These are phyloP conservation scores for Dysmachus trigonus DNA, from an alignment of 2,888 invertebrate species.

Conservation along the genomic window DNA sequence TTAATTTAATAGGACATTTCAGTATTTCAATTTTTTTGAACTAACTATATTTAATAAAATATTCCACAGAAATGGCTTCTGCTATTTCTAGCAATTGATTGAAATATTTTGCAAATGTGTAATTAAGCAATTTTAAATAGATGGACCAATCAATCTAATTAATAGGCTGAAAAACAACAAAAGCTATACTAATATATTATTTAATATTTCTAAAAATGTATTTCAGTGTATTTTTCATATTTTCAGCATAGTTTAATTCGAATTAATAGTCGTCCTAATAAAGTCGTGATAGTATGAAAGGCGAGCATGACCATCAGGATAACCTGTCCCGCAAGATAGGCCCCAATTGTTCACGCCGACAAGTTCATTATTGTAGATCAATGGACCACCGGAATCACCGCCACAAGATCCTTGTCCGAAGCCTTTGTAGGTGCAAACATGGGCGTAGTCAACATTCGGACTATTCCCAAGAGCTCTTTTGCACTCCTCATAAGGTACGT, in stretches of 20 bases:
- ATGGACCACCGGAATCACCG: conserved; percentile 59
- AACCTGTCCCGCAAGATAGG: conserved; percentile 59
- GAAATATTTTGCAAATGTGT: too few species aligned
- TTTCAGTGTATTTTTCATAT: background rate
- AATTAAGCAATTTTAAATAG: too few species aligned
- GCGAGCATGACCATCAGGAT: conserved; percentile 60
- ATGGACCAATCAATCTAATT: too few species aligned
- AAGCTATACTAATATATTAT: too few species aligned
- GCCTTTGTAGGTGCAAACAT: conserved; percentile 68
- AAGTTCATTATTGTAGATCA: conserved; percentile 56
- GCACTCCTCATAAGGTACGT: conserved; percentile 67
- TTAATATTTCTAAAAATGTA: too few species aligned
- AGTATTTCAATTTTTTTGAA: too few species aligned
- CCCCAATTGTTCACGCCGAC: conserved; percentile 62
- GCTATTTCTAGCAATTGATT: too few species aligned
- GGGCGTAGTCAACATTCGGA: conserved; percentile 67
- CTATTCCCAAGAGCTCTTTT: conserved; percentile 59
- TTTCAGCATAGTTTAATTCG: background rate
- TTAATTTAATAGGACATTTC: too few species aligned
- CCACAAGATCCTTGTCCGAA: conserved; percentile 66
- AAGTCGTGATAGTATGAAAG: conserved; percentile 58
- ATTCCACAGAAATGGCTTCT: too few species aligned
- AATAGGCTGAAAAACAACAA: too few species aligned
- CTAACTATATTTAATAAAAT: too few species aligned
- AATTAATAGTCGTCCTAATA: conserved; percentile 55